Base-by-base conservation (phyloP, 2,888 invertebrate species). In the Nemotelus nigrinus region DNA sequence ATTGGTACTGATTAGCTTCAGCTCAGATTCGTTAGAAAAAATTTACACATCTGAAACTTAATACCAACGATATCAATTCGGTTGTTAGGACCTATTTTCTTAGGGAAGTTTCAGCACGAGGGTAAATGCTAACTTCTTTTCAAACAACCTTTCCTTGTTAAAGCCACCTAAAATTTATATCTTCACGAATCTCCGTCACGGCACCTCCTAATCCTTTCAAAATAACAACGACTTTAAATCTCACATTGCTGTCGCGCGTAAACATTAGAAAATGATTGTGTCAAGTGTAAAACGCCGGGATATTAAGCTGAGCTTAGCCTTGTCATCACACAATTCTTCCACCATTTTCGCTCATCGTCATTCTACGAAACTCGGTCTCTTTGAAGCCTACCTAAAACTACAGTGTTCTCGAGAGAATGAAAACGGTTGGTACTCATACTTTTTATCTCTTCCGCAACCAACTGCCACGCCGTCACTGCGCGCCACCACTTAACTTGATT, bases 231-330 rank as follows among this genome's bases (percentile, higher is more conserved):
- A 5, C 63, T 74, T 39, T 45, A 74, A 60, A 50, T 50, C 50
- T 55, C 8, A 7, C 43, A 25, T 53, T 25, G 55, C 55, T 7
- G 1, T 43, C 70, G 67, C 7, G 55, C 67, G 48, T 4, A 44
- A 3, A 45, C 50, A 47, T 6, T 63, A 43, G 63, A 10, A 55
- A 48, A 55, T 63, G 60, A 63, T 74, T 63, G 48, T 74, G 74
- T 74, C 74, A 74, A 74, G 63, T 74, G 74, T 63, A 74, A 74
- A 74, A 74, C 63, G 60, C 47, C 60, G 39, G 74, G 3, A 63
- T 48, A 74, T 74, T 74, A 48, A 60, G 74, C 48, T 63, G 44
- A 48, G 60, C 43, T 74, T 48, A 63, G 74, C 48, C 63, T 8
- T 63, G 74, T 74, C 74, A 50, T 60, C 74, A 74, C 70, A 53